Evolutionary conservation across 1,140 invertebrate species (phyloP).

Genomic region (Orchestia grillus): DNA sequence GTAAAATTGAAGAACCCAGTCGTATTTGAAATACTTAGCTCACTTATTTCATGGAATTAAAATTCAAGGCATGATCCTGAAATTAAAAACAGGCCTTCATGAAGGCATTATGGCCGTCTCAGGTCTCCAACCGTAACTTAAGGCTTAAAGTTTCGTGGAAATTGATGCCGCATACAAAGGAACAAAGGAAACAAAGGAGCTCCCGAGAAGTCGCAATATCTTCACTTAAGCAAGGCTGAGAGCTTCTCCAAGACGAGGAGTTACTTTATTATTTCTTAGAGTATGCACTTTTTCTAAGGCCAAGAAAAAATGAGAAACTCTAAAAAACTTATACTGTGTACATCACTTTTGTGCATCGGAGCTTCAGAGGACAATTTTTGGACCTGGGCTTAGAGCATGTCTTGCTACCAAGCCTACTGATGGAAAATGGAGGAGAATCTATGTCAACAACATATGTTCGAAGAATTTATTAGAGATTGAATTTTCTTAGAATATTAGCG

Average conservation of each 20-base stretch:
- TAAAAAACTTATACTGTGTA: not conserved
- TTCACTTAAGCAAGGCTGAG: not conserved
- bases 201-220: not conserved
- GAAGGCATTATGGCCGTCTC: not conserved
- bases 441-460: no score
- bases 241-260: not conserved
- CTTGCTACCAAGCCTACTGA: no score
- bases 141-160: not conserved
- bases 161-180: not conserved
- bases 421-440: no score
- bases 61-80: not conserved
- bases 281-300: not conserved
- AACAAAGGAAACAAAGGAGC: not conserved
- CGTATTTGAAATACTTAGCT: not conserved
- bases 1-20: not conserved
- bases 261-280: not conserved
- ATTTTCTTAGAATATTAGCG: no score
- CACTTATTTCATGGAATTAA: not conserved
- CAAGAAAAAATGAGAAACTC: not conserved
- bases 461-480: no score
- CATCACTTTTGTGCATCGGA: not conserved
- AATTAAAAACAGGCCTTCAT: not conserved
- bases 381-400: not conserved
- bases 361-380: not conserved
- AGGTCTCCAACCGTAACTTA: not conserved